These are phyloP conservation scores for Piprites chloris DNA, from an alignment of 2,113 vertebrate species.

Conservation along the genomic window DNA sequence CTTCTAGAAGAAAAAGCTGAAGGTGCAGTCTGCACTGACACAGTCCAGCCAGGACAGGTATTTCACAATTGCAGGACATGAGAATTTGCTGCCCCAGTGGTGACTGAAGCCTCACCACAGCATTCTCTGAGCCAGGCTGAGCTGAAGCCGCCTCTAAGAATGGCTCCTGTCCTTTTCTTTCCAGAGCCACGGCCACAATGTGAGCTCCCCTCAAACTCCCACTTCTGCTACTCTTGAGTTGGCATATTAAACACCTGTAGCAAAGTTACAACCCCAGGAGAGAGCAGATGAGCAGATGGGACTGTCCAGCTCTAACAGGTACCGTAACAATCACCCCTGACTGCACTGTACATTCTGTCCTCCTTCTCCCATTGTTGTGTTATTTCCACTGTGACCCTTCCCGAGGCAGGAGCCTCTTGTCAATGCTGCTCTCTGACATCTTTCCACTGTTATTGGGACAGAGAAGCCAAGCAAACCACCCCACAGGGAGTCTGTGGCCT, in stretches of 20 bases:
- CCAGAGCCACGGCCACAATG: not conserved
- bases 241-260: not conserved
- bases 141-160: not conserved
- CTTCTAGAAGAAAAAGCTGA: not conserved
- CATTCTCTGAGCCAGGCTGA: not conserved
- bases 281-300: not conserved
- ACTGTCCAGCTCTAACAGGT: not conserved
- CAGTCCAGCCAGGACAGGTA: not conserved
- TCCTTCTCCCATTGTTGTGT: not conserved
- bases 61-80: not conserved
- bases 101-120: not conserved
- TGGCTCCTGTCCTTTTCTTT: not conserved
- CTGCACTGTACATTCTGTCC: not conserved
- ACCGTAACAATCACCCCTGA: not conserved
- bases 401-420: not conserved
- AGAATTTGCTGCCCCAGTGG: fast-evolving
- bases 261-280: not conserved
- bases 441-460: not conserved
- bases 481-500: not conserved
- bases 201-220: not conserved
- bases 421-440: not conserved
- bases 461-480: not conserved
- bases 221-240: not conserved
- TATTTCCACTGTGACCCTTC: not conserved
- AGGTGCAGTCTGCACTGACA: not conserved